These are phyloP conservation scores for Epinotia bilunana DNA, from an alignment of 2,888 invertebrate species.

Conservation along the genomic window DNA sequence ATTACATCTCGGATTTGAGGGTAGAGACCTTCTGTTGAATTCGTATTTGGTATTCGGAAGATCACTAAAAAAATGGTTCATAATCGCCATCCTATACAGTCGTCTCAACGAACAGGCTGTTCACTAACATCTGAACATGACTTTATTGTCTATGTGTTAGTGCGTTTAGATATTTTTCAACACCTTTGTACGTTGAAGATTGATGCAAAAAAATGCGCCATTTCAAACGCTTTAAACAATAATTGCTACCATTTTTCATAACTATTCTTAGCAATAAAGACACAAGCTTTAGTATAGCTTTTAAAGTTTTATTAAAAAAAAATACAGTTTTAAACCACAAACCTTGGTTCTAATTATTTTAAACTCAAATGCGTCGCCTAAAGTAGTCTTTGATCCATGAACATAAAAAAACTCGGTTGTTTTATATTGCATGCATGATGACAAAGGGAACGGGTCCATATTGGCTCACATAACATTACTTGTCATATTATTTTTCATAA, in stretches of 20 bases:
- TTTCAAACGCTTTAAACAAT: constrained; percentile 1
- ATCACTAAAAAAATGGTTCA: too few species aligned
- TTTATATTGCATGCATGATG: constrained; percentile 2
- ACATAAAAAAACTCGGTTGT: background rate
- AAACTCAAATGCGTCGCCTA: background rate
- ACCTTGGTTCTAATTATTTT: background rate
- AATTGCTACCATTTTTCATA: background rate
- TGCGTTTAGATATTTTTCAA: too few species aligned
- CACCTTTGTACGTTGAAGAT: too few species aligned
- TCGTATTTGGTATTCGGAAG: too few species aligned
- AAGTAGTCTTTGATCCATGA: constrained; percentile 11
- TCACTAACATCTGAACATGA: too few species aligned
- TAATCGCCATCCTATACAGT: too few species aligned
- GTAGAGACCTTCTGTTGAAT: too few species aligned
- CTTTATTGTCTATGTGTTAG: too few species aligned
- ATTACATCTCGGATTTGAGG: too few species aligned
- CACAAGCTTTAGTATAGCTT: constrained; percentile 3
- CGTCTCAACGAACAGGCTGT: too few species aligned
- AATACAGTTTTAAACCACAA: background rate
- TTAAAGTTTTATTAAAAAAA: background rate
- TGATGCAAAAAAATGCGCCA: background rate
- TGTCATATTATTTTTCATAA: too few species aligned
- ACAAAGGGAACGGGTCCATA: background rate
- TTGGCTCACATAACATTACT: too few species aligned
- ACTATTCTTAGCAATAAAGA: constrained; percentile 10